phyloP scores from a whole-genome alignment of 2,888 invertebrate species.

The Candidula unifasciata region DNA sequence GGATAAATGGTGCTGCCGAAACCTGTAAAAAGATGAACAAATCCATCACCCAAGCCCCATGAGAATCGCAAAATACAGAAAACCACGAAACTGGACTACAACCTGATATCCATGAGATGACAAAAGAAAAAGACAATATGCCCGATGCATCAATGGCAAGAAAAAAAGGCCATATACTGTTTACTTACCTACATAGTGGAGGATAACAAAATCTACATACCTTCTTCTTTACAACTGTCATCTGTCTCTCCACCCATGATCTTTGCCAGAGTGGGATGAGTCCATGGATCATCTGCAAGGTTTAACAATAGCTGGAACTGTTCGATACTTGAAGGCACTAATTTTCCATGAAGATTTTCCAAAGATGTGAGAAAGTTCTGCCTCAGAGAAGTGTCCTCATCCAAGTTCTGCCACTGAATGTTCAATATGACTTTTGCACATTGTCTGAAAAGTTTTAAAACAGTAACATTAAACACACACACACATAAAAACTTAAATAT shows the following conservation, averaged over 20 bases:
- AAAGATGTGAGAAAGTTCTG: constrained; percentile 66
- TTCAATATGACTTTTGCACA: constrained; percentile 70
- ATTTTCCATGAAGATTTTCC: constrained; percentile 62
- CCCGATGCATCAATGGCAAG: too few relatives aligned
- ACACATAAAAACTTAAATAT: background rate
- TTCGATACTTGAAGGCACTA: constrained; percentile 61
- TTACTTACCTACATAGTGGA: too few relatives aligned
- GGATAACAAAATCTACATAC: constrained; percentile 54
- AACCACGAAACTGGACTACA: too few relatives aligned
- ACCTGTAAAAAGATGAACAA: too few relatives aligned
- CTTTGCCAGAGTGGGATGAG: constrained; percentile 70
- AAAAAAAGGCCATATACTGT: too few relatives aligned
- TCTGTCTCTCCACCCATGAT: constrained; percentile 71
- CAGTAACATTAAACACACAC: background rate
- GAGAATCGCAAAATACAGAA: too few relatives aligned
- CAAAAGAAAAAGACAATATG: too few relatives aligned
- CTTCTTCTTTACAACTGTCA: constrained; percentile 62
- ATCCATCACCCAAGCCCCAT: too few relatives aligned
- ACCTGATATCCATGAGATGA: too few relatives aligned
- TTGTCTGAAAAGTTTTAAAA: constrained; percentile 58
- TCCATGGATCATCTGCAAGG: constrained; percentile 73
- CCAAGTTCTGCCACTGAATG: constrained; percentile 71
- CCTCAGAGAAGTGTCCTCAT: constrained; percentile 64
- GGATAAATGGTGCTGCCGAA: too few relatives aligned
- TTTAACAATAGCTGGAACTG: constrained; percentile 63